These are phyloP conservation scores for Empidonax alnorum DNA, from an alignment of 2,113 vertebrate species.

Conservation along the genomic window DNA sequence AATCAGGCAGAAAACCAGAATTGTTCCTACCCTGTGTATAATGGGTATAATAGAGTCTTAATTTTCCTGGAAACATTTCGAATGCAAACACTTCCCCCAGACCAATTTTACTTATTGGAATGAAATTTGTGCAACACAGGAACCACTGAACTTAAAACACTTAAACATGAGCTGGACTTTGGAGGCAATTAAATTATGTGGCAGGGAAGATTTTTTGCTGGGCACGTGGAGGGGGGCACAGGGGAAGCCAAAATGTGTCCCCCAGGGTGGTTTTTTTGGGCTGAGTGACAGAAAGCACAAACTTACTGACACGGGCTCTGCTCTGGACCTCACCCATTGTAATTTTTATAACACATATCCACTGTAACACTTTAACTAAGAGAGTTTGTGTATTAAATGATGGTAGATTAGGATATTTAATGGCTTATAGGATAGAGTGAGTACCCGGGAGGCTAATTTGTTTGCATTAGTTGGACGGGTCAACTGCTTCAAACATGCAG, in stretches of 20 bases:
- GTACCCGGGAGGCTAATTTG: conserved; percentile 84
- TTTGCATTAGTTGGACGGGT: conserved; percentile 87
- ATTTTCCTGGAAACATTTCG: neutral
- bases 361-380: conserved; percentile 21
- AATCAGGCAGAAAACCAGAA: neutral
- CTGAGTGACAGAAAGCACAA: neutral
- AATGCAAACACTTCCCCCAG: neutral
- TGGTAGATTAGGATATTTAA: conserved; percentile 69
- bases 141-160: neutral
- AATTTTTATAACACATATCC: conserved; percentile 57
- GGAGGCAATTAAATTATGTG: rapidly evolving
- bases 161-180: neutral
- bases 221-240: rapidly evolving
- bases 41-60: neutral
- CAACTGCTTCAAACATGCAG: conserved; percentile 86
- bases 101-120: neutral
- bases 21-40: neutral
- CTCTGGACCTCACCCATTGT: neutral
- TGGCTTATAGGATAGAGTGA: conserved; percentile 64
- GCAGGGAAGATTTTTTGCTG: neutral
- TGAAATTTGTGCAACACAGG: neutral
- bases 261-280: neutral
- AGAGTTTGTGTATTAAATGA: conserved; percentile 70
- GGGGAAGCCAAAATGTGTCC: neutral
- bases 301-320: conserved; percentile 6